Evolutionary conservation across 1,140 invertebrate species (phyloP).

Genomic region (Aphelinus certus): DNA sequence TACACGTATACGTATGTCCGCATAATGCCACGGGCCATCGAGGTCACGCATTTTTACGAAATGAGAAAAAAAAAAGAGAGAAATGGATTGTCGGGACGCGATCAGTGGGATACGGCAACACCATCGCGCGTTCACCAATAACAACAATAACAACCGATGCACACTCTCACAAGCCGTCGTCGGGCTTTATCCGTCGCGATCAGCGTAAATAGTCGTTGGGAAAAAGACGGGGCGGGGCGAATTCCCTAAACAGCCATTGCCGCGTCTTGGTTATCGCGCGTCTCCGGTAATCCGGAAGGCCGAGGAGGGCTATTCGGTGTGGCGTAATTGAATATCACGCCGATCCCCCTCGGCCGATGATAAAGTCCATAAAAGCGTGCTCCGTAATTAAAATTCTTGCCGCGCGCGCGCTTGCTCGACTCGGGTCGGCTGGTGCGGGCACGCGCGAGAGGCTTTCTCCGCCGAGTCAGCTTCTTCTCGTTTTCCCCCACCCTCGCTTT

Average conservation of each 20-base stretch:
- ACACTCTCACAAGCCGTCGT: too few species aligned
- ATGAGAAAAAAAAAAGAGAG: too few species aligned
- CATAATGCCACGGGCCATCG: too few species aligned
- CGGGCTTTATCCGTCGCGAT: too few species aligned
- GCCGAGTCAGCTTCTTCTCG: neutral
- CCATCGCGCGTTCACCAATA: neutral
- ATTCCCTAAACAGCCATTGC: neutral
- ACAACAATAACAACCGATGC: neutral
- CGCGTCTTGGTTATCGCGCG: neutral
- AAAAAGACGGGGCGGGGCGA: too few species aligned
- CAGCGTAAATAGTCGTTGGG: too few species aligned
- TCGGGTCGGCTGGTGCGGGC: too few species aligned
- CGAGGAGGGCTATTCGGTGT: neutral
- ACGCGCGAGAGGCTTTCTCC: neutral
- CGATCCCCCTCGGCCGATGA: conserved; percentile 1
- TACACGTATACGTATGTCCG: too few species aligned
- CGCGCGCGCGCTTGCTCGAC: neutral
- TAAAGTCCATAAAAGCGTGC: conserved; percentile 9
- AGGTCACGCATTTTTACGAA: too few species aligned
- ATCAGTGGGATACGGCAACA: too few species aligned
- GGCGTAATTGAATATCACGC: conserved; percentile 18
- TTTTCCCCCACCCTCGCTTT: neutral
- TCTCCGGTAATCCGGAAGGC: conserved; percentile 7
- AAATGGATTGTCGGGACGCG: too few species aligned
- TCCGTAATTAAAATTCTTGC: conserved; percentile 34